phyloP scores from a whole-genome alignment of 2,888 invertebrate species.

The Mesopsocus fuscifrons region DNA sequence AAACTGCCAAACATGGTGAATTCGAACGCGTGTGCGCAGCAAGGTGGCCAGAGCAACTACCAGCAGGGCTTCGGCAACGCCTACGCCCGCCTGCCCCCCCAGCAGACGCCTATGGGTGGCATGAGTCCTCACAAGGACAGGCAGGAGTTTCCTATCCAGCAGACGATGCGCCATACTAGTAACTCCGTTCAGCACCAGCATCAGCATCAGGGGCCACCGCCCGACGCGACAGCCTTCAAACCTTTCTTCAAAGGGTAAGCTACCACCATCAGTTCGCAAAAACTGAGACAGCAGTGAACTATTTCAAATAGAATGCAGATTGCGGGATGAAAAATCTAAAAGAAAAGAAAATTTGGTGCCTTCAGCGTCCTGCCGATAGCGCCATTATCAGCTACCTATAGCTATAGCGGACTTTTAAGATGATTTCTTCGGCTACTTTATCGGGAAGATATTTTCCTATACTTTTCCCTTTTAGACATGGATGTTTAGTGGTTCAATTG shows the following conservation, averaged over 20 bases:
- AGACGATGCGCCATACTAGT: constrained; percentile 23
- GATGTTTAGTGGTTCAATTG: too few species aligned
- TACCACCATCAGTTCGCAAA: background rate
- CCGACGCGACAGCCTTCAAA: constrained; percentile 52
- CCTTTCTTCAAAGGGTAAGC: constrained; percentile 77
- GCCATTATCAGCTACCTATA: too few species aligned
- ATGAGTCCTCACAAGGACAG: constrained; percentile 27
- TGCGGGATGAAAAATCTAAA: too few species aligned
- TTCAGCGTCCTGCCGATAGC: too few species aligned
- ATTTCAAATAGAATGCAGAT: too few species aligned
- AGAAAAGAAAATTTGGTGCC: too few species aligned
- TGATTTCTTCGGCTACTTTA: too few species aligned
- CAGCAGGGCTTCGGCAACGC: constrained; percentile 23
- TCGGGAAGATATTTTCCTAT: too few species aligned
- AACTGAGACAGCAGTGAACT: too few species aligned
- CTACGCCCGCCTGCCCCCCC: constrained; percentile 25
- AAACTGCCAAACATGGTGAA: constrained; percentile 51
- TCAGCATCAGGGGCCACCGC: constrained; percentile 23
- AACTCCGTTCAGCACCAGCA: constrained; percentile 24
- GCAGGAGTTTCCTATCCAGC: constrained; percentile 26
- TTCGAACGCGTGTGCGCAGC: constrained; percentile 3
- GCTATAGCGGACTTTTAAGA: too few species aligned
- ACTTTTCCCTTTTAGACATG: too few species aligned
- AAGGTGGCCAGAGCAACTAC: background rate
- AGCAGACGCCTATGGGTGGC: too few species aligned